These are phyloP conservation scores for Cryptoprocta ferox DNA, from an alignment of 2,797 vertebrate genomes.

Conservation along the genomic window DNA sequence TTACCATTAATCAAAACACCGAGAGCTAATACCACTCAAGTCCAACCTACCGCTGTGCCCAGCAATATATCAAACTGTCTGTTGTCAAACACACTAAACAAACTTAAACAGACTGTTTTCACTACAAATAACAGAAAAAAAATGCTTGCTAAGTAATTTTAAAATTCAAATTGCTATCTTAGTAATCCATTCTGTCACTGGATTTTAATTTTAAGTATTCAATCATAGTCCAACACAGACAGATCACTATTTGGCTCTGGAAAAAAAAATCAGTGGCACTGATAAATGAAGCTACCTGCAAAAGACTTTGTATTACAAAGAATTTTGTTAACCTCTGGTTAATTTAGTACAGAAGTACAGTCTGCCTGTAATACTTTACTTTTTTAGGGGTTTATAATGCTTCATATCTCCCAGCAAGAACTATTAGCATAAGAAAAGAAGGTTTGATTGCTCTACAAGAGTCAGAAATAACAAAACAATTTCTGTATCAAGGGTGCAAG, in stretches of 20 bases:
- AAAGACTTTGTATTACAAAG: conserved; percentile 64
- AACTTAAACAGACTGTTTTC: conserved; percentile 89
- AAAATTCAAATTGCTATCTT: conserved; percentile 88
- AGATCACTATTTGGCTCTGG: conserved; percentile 78
- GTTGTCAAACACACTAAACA: conserved; percentile 91
- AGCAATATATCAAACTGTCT: conserved; percentile 92
- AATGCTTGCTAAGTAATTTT: conserved; percentile 89
- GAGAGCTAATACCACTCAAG: conserved; percentile 91
- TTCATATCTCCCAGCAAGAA: conserved; percentile 59
- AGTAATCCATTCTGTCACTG: conserved; percentile 86
- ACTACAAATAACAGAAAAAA: conserved; percentile 86
- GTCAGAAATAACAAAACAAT: conserved; percentile 38
- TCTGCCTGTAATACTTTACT: conserved; percentile 13
- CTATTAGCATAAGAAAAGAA: conserved; percentile 49
- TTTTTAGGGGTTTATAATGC: conserved; percentile 54
- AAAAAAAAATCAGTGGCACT: conserved; percentile 76
- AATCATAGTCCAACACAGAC: conserved; percentile 82
- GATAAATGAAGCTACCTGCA: conserved; percentile 80
- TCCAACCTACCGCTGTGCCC: conserved; percentile 91
- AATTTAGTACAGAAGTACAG: conserved; percentile 36
- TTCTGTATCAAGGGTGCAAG: neutral
- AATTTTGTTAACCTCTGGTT: conserved; percentile 73
- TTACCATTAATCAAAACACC: conserved; percentile 93
- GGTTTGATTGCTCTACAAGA: neutral
- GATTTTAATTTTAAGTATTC: conserved; percentile 87